These are phyloP conservation scores for Urocynchramus pylzowi DNA, from an alignment of 2,113 vertebrate species.

Conservation along the genomic window DNA sequence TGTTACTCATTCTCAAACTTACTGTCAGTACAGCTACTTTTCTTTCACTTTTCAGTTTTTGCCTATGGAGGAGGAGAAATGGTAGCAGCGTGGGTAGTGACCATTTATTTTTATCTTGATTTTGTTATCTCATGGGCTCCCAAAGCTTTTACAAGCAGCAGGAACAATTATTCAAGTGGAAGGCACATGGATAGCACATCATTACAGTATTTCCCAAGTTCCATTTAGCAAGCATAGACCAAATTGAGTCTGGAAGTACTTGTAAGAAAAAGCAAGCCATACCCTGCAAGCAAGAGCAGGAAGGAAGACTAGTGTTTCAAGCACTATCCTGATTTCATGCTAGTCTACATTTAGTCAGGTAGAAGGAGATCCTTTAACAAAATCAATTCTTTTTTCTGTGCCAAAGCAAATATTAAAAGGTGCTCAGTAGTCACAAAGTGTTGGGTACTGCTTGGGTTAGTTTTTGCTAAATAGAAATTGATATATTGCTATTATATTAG, in stretches of 20 bases:
- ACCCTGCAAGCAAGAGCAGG: not conserved
- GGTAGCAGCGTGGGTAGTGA: not conserved
- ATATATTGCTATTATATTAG: not conserved
- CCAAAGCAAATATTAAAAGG: not conserved
- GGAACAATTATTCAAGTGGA: not conserved
- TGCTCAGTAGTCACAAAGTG: not conserved
- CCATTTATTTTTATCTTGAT: not conserved
- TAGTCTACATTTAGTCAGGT: not conserved
- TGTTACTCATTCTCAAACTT: not conserved
- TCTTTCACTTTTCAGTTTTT: not conserved
- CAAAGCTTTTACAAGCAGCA: not conserved
- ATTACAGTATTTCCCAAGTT: not conserved
- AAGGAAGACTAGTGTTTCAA: not conserved
- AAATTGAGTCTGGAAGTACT: not conserved
- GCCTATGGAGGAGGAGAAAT: not conserved
- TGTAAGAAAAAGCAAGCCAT: not conserved
- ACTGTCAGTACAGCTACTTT: not conserved
- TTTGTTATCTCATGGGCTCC: not conserved
- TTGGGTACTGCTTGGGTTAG: not conserved
- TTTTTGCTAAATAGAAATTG: not conserved
- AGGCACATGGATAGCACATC: not conserved
- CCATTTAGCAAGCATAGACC: not conserved
- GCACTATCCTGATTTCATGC: accelerated
- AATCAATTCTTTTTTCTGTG: not conserved
- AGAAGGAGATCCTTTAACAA: not conserved